Base-by-base conservation (phyloP, 1,140 invertebrate genomes). In the Philotrypesis tridentata region DNA sequence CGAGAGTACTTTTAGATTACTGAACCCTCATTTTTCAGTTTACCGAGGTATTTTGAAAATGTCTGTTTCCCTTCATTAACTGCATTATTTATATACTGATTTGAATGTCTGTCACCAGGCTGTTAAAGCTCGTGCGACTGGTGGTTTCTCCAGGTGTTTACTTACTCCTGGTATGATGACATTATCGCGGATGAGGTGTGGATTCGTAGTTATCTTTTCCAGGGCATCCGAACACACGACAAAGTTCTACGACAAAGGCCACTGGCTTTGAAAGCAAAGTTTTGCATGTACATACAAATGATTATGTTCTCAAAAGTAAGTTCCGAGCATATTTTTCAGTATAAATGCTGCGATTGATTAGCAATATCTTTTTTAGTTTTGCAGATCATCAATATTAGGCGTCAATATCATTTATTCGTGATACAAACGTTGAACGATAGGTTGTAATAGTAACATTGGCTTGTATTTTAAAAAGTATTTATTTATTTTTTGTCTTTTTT, bases 11-110 rank as follows among this genome's bases (percentile, higher is more conserved):
- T n/a, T n/a, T n/a, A n/a, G 79, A 85, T 12, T 82, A 87, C 48
- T 87, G 87, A 33, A 80, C 82, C 14, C 63, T 87, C 27, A 84
- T 88, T 65, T 88, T 86, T 77, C 87, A 88, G 43, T 43, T 83
- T 5, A 43, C 85, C n/a, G 80, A 86, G 83, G 87, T 88, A 60
- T 60, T 60, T 60, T 60, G 9, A 5, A 37, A 37, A 5, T 5
- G 3, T 9, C 33, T n/a, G n/a, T n/a, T n/a, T n/a, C n/a, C n/a
- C n/a, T n/a, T n/a, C n/a, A n/a, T n/a, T n/a, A n/a, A n/a, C n/a
- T n/a, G n/a, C n/a, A n/a, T n/a, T n/a, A n/a, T n/a, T n/a, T n/a
- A n/a, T n/a, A n/a, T n/a, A n/a, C n/a, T n/a, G n/a, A n/a, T n/a
- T n/a, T n/a, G n/a, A n/a, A n/a, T n/a, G n/a, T 7, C 17, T 61